Conservation (phyloP, 1,140 invertebrate species). For the Anoplophora glabripennis region DNA sequence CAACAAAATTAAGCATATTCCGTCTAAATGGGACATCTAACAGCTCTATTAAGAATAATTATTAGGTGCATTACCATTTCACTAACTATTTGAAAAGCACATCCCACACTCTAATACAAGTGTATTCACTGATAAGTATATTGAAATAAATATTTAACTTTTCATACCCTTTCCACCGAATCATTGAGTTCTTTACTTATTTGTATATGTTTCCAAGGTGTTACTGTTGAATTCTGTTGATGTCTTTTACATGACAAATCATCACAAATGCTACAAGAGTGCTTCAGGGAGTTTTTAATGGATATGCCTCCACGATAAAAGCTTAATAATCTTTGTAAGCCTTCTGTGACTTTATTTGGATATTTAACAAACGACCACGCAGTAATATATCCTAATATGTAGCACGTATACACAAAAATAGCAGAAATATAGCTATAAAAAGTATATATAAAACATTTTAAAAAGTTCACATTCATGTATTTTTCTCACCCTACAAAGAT, state of each 20-base stretch:
- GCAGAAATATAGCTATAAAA: constrained; percentile 23
- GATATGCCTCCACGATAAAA: constrained; percentile 32
- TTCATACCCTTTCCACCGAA: constrained; percentile 66
- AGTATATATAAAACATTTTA: neutral
- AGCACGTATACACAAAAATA: constrained; percentile 24
- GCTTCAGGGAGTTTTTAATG: constrained; percentile 26
- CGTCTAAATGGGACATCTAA: too few relatives aligned
- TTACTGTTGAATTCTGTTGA: constrained; percentile 47
- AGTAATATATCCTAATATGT: constrained; percentile 29
- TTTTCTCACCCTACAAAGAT: constrained; percentile 8
- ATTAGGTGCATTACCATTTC: too few relatives aligned
- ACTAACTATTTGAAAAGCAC: too few relatives aligned
- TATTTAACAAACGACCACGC: constrained; percentile 33
- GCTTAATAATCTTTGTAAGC: constrained; percentile 33
- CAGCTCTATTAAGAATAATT: too few relatives aligned
- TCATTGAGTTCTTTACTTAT: constrained; percentile 64
- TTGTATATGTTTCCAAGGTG: constrained; percentile 64
- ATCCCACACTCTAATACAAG: too few relatives aligned
- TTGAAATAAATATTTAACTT: constrained; percentile 17
- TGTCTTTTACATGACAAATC: constrained; percentile 52
- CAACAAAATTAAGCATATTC: too few relatives aligned
- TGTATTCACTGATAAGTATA: constrained; percentile 5
- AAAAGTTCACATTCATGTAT: neutral
- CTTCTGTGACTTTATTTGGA: constrained; percentile 14
- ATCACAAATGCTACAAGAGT: constrained; percentile 45